Evolutionary conservation across 30 jellyfish, hydroid and myxozoan genomes (phyloP).

Genomic region (Aurelia aurita complex sp. Pacific): DNA sequence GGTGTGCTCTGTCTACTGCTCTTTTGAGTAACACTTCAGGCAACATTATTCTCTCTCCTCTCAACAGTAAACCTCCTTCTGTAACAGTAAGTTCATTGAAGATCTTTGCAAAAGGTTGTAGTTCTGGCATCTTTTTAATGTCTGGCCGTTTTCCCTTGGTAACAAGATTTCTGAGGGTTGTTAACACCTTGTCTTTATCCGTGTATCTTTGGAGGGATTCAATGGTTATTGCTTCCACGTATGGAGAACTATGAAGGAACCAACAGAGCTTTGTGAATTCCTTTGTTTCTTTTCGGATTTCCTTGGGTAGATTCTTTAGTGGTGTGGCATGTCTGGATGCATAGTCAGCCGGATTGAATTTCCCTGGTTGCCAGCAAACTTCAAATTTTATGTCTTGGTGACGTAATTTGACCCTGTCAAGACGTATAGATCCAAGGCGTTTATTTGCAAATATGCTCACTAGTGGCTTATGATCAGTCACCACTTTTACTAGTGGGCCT

Average conservation of each 20-base stretch:
- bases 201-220: constrained; percentile 23
- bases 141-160: constrained; percentile 11
- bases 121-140: constrained; percentile 13
- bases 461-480: no score
- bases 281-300: constrained; percentile 9
- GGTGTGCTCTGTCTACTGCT: constrained; percentile 57
- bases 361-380: no score
- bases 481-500: no score
- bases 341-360: background rate
- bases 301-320: background rate
- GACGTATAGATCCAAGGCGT: no score
- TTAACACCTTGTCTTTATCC: constrained; percentile 11
- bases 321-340: constrained; percentile 26
- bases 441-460: no score
- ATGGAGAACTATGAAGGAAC: constrained; percentile 54
- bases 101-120: constrained; percentile 24
- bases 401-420: no score
- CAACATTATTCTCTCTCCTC: constrained; percentile 29
- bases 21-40: constrained; percentile 43
- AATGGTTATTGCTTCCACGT: constrained; percentile 31
- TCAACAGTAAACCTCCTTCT: constrained; percentile 46
- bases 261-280: constrained; percentile 25
- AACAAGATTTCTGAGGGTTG: constrained; percentile 23
- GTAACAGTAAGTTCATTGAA: constrained; percentile 50
- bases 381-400: no score